phyloP scores from a whole-genome alignment of 2,113 vertebrate genomes.

The Noctilio leporinus region DNA sequence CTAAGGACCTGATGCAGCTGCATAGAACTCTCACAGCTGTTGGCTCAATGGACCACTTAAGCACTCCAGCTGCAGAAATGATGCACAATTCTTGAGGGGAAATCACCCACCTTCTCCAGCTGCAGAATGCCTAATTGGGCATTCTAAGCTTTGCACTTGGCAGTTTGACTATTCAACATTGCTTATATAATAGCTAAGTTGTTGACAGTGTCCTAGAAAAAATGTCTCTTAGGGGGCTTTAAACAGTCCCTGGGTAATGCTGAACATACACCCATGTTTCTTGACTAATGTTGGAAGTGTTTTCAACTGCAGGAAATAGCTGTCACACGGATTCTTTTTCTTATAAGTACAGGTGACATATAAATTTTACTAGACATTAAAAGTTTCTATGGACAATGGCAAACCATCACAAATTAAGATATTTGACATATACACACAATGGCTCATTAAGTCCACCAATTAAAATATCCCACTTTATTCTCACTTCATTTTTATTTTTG shows the following conservation, averaged over 20 bases:
- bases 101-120: slow-evolving; percentile 61
- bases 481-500: slow-evolving; percentile 19
- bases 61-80: slow-evolving; percentile 57
- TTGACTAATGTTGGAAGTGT: background rate
- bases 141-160: slow-evolving; percentile 34
- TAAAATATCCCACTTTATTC: slow-evolving; percentile 27
- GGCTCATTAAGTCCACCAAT: background rate
- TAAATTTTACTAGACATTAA: background rate
- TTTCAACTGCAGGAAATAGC: background rate
- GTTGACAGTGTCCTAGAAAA: slow-evolving; percentile 52
- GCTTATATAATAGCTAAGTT: slow-evolving; percentile 52
- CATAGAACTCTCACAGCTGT: slow-evolving; percentile 58
- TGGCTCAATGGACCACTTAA: slow-evolving; percentile 62
- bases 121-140: slow-evolving; percentile 41
- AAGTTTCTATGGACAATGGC: slow-evolving; percentile 16
- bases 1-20: slow-evolving; percentile 55
- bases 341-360: background rate
- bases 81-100: slow-evolving; percentile 44
- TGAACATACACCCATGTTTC: background rate
- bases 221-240: slow-evolving; percentile 23
- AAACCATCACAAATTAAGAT: slow-evolving; percentile 3
- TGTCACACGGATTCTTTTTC: background rate
- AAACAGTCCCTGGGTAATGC: background rate
- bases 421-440: background rate
- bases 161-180: slow-evolving; percentile 29